Evolutionary conservation across 2,797 vertebrate species (phyloP).

Genomic region (Pantherophis vulpinus): DNA sequence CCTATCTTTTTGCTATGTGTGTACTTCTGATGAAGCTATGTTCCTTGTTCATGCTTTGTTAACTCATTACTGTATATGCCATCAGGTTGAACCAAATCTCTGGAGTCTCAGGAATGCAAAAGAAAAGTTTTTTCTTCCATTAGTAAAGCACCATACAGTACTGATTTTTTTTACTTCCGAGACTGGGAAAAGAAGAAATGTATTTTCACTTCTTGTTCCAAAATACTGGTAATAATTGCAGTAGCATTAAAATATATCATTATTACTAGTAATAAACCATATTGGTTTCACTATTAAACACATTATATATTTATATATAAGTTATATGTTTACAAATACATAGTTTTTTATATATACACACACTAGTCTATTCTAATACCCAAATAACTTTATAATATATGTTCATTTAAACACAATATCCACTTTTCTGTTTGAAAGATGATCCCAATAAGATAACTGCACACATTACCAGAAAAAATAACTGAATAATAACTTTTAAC

Average conservation of each 20-base stretch:
- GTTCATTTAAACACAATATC: neutral
- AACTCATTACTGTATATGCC: neutral
- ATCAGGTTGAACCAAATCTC: neutral
- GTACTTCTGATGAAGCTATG: neutral
- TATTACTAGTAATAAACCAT: neutral
- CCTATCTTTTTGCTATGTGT: neutral
- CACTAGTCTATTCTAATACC: neutral
- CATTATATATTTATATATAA: neutral
- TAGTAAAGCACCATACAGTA: neutral
- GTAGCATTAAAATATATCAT: neutral
- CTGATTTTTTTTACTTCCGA: neutral
- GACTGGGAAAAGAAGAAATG: neutral
- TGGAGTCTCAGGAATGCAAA: neutral
- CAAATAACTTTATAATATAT: neutral
- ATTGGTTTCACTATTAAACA: neutral
- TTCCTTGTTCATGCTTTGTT: neutral
- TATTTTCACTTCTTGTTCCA: slow-evolving; percentile 6
- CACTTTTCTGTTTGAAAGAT: neutral
- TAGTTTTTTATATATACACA: neutral
- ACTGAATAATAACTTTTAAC: neutral
- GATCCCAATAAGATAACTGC: neutral
- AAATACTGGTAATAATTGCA: neutral
- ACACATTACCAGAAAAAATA: neutral
- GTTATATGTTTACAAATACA: too few species aligned
- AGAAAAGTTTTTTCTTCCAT: neutral